Evolutionary conservation across 1,140 invertebrate genomes (phyloP), one percentile per base, ranked within the genome.

Genomic region (Cydia strobilella): DNA sequence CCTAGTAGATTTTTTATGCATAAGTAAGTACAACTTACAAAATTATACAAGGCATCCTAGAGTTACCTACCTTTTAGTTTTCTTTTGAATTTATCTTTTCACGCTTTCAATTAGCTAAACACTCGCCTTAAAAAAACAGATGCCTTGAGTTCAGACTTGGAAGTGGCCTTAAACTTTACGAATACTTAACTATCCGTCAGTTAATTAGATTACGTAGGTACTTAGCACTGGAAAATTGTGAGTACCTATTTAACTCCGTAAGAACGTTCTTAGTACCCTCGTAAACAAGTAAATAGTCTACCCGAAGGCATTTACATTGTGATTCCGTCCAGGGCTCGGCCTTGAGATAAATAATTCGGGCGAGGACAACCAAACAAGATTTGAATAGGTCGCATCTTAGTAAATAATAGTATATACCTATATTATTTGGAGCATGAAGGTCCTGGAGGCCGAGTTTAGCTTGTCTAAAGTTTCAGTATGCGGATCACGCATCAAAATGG

Each of bases 381-480:
- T 69, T 69, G 65, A 69, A 69, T 69, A 69, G 65, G 15, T 69
- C 27, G 65, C 65, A 35, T 69, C 35, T 69, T 69, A 69, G 65
- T 69, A 69, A 69, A 69, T 72, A 66, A 23, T 69, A 65, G 59
- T 59, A 75, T 66, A 75, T 75, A 54, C 51, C 74, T 76, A 78
- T 71, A 78, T 9, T 27, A 69, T 65, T 69, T 72, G 25, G 72
- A 48, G 72, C 72, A 66, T 74, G 18, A 72, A 77, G 23, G 35
- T 54, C 72, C 74, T 13, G 71, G 72, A 75, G 72, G 65, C 42
- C 63, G 63, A 66, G 72, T 73, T 69, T 73, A 48, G 31, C 72
- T 74, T 76, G 74, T 76, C 73, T 76, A 74, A 79, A 79, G 42
- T 74, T 77, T 75, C 71, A 31, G 77, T 79, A 77, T 79, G 74